Base-by-base conservation (phyloP, 2,113 vertebrate genomes). In the Sisor rabdophorus region DNA sequence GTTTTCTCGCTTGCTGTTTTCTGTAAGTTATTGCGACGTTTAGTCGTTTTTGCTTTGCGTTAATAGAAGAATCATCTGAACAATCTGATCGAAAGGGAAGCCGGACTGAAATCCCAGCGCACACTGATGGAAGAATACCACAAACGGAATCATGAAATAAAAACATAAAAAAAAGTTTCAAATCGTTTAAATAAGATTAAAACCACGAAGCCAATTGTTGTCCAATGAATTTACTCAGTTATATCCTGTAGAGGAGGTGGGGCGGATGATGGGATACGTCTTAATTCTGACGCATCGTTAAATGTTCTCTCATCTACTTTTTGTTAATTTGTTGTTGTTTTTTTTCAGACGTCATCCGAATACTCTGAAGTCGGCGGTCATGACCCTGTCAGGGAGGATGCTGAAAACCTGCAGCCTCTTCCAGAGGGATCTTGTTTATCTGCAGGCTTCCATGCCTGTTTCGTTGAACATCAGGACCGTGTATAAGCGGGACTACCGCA, bases 401-500 rank as follows among this genome's bases (percentile, higher is more conserved):
- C 61, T 83, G 82, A 17, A 87, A 84, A 19, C 71, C 75, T 73
- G 86, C 73, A 69, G 58, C 52, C 60, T 79, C 64, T 13, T 80
- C 77, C 59, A 63, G 44, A 80, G 65, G 9, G 55, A 40, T 28
- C 60, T 85, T 20, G 85, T 82, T 52, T 85, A 79, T 32, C 74
- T 73, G 11, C 24, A 55, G 52, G 0, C 58, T 17, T 84, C 17
- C 52, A 24, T 67, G 13, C 13, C 76, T 19, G 70, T 67, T 7
- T 72, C 82, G 32, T 36, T 74, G 16, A 70, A 16, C 58, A 82
- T 67, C 11, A 82, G 81, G 86, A 69, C 64, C 75, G 26, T 82
- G 84, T 80, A 58, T 50, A 82, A 86, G 32, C 59, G 84, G 26
- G 82, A 84, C 50, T 95, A 95, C 86, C 89, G 90, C 56, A 92